phyloP scores from a whole-genome alignment of 2,888 invertebrate species.

The Taenaris catops region DNA sequence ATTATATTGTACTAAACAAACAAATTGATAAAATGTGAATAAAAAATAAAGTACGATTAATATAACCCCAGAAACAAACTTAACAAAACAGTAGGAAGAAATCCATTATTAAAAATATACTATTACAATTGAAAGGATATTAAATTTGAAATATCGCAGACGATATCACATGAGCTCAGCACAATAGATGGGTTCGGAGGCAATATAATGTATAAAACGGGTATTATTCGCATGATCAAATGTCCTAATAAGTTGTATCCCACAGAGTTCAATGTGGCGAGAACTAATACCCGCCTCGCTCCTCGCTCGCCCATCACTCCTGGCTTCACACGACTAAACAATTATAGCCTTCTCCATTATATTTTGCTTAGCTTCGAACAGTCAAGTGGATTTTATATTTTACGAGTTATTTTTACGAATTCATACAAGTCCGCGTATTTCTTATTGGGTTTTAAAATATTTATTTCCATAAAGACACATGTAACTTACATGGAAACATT shows the following conservation, averaged over 20 bases:
- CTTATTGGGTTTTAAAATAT: too few species aligned
- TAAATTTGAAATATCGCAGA: constrained; percentile 42
- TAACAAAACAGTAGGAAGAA: not conserved
- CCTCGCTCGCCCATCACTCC: constrained; percentile 43
- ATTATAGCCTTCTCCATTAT: constrained; percentile 30
- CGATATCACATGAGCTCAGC: constrained; percentile 55
- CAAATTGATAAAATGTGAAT: too few species aligned
- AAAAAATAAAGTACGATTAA: too few species aligned
- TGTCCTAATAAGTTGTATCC: constrained; percentile 76
- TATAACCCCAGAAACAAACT: too few species aligned
- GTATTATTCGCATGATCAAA: constrained; percentile 75
- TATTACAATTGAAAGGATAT: constrained; percentile 29
- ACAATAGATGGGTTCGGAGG: constrained; percentile 34
- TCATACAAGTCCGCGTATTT: too few species aligned
- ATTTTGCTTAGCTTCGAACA: constrained; percentile 26
- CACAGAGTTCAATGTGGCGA: constrained; percentile 72
- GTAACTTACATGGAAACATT: too few species aligned
- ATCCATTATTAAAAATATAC: constrained; percentile 10
- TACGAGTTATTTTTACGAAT: too few species aligned
- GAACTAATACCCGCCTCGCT: constrained; percentile 53
- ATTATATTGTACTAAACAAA: too few species aligned
- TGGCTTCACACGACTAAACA: constrained; percentile 44
- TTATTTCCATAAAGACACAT: too few species aligned
- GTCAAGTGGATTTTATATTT: too few species aligned
- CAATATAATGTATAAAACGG: constrained; percentile 74